Percentiles rank a stretch among this genome's conserved stretches.
Conservation (phyloP, 2,113 vertebrate genomes). For the Arizona elegans region DNA sequence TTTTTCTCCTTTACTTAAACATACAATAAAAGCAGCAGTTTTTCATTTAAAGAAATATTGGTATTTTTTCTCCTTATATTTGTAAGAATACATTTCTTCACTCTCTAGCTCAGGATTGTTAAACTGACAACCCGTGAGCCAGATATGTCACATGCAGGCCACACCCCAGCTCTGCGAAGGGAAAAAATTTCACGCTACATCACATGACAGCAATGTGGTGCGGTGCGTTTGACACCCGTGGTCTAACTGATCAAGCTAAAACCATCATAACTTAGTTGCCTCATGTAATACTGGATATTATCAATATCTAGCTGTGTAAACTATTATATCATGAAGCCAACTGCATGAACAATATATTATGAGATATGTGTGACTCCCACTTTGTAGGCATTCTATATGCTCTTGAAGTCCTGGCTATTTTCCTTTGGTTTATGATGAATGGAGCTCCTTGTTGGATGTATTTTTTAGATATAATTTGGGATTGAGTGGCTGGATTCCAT, state of each 20-base stretch:
- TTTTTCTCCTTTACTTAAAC: background rate
- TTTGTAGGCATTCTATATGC: background rate
- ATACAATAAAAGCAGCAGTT: background rate
- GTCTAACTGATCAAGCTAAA: background rate
- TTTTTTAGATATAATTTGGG: background rate
- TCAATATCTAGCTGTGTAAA: background rate
- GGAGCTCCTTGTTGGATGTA: background rate
- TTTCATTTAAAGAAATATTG: background rate
- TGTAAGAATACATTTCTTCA: background rate
- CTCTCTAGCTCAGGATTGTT: background rate
- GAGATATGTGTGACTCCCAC: background rate
- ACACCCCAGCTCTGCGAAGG: no score
- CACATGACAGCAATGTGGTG: no score
- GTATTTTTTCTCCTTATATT: background rate
- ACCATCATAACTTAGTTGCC: background rate
- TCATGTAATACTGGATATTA: background rate
- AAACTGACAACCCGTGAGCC: no score
- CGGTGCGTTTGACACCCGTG: no score
- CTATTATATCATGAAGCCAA: background rate
- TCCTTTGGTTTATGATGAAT: background rate
- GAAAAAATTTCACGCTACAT: no score
- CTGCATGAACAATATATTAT: background rate
- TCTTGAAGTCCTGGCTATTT: background rate
- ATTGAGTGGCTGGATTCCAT: background rate
- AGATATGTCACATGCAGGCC: no score